A percentile compares a stretch with the other conserved stretches of the same genome.
These are phyloP conservation scores for Hoplostethus mediterraneus DNA, from an alignment of 2,797 vertebrate species.

Conservation along the genomic window DNA sequence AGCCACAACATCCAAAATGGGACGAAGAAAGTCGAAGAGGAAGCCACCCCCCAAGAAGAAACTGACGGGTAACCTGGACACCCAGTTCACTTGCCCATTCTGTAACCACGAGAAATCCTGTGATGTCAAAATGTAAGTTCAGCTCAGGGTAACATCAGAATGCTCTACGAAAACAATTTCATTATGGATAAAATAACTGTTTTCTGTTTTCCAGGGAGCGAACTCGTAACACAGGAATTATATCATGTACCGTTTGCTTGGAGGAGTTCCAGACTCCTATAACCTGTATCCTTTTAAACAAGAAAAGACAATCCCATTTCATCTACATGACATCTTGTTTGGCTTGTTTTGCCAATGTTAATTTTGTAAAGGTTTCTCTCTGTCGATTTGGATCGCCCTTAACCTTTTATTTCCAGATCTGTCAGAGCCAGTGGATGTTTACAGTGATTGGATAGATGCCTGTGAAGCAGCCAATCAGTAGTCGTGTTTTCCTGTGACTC, in stretches of 20 bases:
- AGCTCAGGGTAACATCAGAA: not conserved
- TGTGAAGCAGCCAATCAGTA: slow-evolving; percentile 97
- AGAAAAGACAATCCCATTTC: not conserved
- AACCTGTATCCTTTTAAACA: slow-evolving; percentile 92
- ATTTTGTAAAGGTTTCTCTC: not conserved
- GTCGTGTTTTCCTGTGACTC: slow-evolving; percentile 35
- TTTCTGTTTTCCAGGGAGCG: slow-evolving; percentile 86
- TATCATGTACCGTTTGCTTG: slow-evolving; percentile 94
- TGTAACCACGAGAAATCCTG: slow-evolving; percentile 97
- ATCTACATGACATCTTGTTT: no score
- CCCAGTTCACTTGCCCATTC: slow-evolving; percentile 96
- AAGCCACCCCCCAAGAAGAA: slow-evolving; percentile 95
- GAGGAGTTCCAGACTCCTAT: slow-evolving; percentile 98
- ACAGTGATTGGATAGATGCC: slow-evolving; percentile 97
- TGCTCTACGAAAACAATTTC: not conserved
- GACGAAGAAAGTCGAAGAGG: slow-evolving; percentile 93
- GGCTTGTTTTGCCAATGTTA: not conserved
- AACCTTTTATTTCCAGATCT: slow-evolving; percentile 85
- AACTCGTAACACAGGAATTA: slow-evolving; percentile 94
- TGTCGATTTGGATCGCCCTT: slow-evolving; percentile 62
- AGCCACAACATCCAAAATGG: slow-evolving; percentile 79
- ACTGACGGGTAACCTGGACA: slow-evolving; percentile 92
- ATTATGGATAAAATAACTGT: not conserved
- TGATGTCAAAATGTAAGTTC: slow-evolving; percentile 93
- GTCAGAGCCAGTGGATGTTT: slow-evolving; percentile 94